These are phyloP conservation scores for Anadara kagoshimensis DNA, from an alignment of 1,140 invertebrate species.

Conservation along the genomic window DNA sequence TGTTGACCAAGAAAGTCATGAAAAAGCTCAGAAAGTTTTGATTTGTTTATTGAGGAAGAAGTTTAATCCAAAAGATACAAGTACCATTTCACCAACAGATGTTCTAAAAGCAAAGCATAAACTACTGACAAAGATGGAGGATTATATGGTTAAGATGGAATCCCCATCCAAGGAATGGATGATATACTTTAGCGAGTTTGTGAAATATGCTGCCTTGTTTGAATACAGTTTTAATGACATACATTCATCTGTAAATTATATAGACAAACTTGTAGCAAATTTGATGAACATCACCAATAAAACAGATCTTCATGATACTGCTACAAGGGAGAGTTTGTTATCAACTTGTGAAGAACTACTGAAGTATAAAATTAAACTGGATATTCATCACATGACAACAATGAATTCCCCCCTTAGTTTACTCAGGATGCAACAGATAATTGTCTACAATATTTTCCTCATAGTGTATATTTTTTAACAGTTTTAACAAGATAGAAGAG, in stretches of 20 bases:
- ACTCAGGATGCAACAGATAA: constrained; percentile 47
- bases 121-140: constrained; percentile 33
- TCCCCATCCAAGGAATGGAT: background rate
- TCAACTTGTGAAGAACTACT: constrained; percentile 28
- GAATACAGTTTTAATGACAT: constrained; percentile 61
- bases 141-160: constrained; percentile 34
- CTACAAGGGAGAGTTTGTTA: background rate
- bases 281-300: background rate
- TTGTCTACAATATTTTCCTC: constrained; percentile 59
- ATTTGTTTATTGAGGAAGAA: constrained; percentile 39
- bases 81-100: constrained; percentile 31
- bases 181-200: background rate
- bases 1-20: background rate
- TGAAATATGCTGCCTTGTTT: constrained; percentile 65
- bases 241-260: constrained; percentile 38
- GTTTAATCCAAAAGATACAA: constrained; percentile 38
- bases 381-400: constrained; percentile 53
- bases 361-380: constrained; percentile 40
- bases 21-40: constrained; percentile 22
- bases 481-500: constrained; percentile 55
- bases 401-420: constrained; percentile 37
- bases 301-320: background rate
- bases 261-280: constrained; percentile 34
- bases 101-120: constrained; percentile 51
- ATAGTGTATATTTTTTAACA: constrained; percentile 50